Percentiles rank a stretch among this genome's conserved stretches.
Evolutionary conservation across 2,797 vertebrate genomes (phyloP).

Genomic region (Tauraco hartlaubi): DNA sequence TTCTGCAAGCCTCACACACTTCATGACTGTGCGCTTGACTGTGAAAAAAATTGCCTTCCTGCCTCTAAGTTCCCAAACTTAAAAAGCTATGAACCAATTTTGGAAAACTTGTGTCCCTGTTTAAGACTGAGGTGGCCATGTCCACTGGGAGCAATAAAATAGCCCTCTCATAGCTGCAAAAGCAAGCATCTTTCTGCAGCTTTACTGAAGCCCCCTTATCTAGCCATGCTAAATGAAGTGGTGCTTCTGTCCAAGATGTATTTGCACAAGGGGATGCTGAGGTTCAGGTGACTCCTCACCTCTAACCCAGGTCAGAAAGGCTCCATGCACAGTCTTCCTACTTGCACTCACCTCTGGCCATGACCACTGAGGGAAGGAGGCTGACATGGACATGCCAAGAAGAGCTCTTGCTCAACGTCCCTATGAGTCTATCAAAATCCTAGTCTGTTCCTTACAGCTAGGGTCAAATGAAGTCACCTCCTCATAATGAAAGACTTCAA

Average conservation of each 20-base stretch:
- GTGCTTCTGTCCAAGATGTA: not conserved
- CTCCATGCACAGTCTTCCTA: not conserved
- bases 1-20: fast-evolving
- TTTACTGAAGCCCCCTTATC: not conserved
- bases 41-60: not conserved
- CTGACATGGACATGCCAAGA: not conserved
- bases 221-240: not conserved
- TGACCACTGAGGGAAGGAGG: not conserved
- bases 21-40: not conserved
- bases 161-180: not conserved
- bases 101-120: not conserved
- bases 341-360: not conserved
- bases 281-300: not conserved
- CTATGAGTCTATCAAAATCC: not conserved
- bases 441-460: not conserved
- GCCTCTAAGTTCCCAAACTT: not conserved
- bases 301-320: not conserved
- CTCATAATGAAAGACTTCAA: not conserved
- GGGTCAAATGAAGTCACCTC: not conserved
- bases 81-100: not conserved
- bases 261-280: not conserved
- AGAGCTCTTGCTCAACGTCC: not conserved
- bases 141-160: not conserved
- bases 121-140: constrained; percentile 18
- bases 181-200: not conserved